These are phyloP conservation scores for Prosopocoilus inquinatus DNA, from an alignment of 2,888 invertebrate species.

Conservation along the genomic window DNA sequence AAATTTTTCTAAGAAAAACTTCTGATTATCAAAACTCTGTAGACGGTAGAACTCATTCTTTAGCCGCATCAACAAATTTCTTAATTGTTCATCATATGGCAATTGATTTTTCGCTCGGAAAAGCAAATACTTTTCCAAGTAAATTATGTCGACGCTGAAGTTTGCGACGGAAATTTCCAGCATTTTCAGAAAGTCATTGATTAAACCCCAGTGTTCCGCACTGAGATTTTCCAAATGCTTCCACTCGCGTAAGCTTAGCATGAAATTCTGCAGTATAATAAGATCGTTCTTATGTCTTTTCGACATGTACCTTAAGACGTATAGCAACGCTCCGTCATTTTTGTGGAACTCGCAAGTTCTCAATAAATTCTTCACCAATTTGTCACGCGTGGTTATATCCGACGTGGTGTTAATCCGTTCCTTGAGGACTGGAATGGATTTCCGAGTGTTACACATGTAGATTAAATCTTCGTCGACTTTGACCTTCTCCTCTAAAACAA, in stretches of 20 bases:
- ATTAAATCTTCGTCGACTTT: conserved; percentile 6
- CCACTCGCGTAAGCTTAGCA: background rate
- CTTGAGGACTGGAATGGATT: conserved; percentile 11
- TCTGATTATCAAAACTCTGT: background rate
- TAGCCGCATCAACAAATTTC: background rate
- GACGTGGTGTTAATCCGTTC: conserved; percentile 1
- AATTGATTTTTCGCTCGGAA: background rate
- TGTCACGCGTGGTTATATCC: background rate
- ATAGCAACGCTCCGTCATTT: background rate
- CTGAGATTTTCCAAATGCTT: background rate
- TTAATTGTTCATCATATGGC: conserved; percentile 1
- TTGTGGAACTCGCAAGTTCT: background rate
- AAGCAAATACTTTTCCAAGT: background rate
- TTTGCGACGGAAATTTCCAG: background rate
- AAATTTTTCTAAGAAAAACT: background rate
- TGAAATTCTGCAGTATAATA: background rate
- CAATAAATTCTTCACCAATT: background rate
- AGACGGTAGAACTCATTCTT: background rate
- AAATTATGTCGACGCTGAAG: background rate
- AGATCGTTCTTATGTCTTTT: conserved; percentile 9
- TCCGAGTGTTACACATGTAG: background rate
- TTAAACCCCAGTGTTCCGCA: background rate
- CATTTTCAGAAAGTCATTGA: conserved; percentile 1
- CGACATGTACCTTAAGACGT: background rate
- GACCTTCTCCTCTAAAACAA: background rate